A percentile compares a stretch with the other conserved stretches of the same genome.
Conservation (phyloP, 2,888 invertebrate species). For the Uropetala carovei region DNA sequence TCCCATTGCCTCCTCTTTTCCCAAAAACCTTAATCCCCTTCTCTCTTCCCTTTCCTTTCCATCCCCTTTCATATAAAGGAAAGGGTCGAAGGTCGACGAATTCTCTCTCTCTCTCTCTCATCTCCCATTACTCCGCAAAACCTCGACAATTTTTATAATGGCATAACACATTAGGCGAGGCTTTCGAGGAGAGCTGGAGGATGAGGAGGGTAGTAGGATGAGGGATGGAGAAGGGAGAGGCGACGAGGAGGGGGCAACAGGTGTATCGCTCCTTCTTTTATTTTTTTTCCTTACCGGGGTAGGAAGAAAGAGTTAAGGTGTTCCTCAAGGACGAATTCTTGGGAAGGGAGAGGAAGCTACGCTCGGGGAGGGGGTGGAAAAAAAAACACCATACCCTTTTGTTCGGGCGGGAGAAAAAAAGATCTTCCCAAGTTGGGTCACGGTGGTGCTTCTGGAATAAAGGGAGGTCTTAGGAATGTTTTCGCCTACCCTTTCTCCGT, state of each 20-base stretch:
- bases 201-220: background rate
- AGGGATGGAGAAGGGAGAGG: background rate
- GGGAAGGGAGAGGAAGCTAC: background rate
- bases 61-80: background rate
- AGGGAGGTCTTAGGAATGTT: conserved; percentile 10
- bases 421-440: conserved; percentile 55
- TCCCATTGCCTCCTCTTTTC: background rate
- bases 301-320: conserved; percentile 41
- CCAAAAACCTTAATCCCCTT: background rate
- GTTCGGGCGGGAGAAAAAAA: conserved; percentile 10
- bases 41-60: background rate
- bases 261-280: conserved; percentile 41
- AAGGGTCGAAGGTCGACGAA: conserved; percentile 1
- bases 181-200: background rate
- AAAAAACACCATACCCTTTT: conserved; percentile 33
- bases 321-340: conserved; percentile 60
- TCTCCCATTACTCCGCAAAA: background rate
- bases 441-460: background rate
- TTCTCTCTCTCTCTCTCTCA: no score
- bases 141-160: conserved; percentile 46
- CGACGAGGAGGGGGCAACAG: conserved; percentile 44
- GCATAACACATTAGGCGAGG: conserved; percentile 14
- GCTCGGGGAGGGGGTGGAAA: background rate
- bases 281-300: conserved; percentile 16
- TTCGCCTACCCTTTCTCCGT: no score